Evolutionary conservation across 2,888 invertebrate species (phyloP), one percentile per base, ranked within the genome.

Genomic region (Tetramorium bicarinatum): DNA sequence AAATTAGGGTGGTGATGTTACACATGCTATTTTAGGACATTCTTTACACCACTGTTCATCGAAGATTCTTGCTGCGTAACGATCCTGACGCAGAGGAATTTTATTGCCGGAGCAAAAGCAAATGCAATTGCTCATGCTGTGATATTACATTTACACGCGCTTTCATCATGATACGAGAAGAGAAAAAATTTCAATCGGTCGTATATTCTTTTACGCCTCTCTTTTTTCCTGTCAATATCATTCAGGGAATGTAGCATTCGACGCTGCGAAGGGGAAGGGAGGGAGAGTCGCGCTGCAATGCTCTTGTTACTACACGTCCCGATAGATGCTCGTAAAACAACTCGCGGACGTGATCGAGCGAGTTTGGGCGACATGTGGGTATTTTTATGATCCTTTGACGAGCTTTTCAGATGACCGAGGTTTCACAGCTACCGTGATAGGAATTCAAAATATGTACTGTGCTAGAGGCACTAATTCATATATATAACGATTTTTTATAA

Each of bases 301-400:
- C 25, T 44, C 62, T 66, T 64, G 64, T 76, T 76, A 54, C 34
- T 18, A 64, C 34, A 75, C 21, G 25, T 62, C 47, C 44, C 62
- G 15, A 49, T 76, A 49, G 64, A 49, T 76, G 64, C 62, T 76
- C 75, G 64, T 76, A 76, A 76, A 76, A 76, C 56, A n/a, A 59
- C 52, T 41, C 77, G 41, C 44, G 52, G 18, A 75, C 76, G 62
- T 38, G 62, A 34, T 34, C 47, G 41, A 61, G 61, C 69, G 47
- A 64, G 54, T 64, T 41, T 71, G 49, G 47, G 34, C 61, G 49
- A 79, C 67, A 56, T 44, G 25, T 56, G 56, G 52, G 71, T 83
- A 83, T 81, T 82, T 83, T 83, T 83, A 83, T 29, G 61, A 38
- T 62, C n/a, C 38, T 69, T 80, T 80, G 69, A 83, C 64, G 82